Conservation (phyloP, 2,113 vertebrate species). For the Cichladusa arquata region DNA sequence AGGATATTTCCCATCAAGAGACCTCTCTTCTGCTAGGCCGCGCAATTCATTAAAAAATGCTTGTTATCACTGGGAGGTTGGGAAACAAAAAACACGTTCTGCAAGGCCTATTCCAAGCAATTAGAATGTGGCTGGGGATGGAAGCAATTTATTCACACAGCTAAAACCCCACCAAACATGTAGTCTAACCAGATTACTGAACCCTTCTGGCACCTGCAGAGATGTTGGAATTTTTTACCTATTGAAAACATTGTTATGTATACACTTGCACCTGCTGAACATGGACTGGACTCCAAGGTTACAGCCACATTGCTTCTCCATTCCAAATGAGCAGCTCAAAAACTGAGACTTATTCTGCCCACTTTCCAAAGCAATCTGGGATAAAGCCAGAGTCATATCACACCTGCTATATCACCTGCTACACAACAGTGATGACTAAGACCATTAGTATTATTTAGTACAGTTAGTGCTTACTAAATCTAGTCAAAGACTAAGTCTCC, state of each 20-base stretch:
- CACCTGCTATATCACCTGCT: not conserved
- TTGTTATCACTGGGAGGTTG: not conserved
- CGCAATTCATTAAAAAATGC: slow-evolving; percentile 13
- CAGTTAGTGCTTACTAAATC: not conserved
- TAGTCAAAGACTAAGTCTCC: not conserved
- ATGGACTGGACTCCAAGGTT: not conserved
- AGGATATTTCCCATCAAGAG: slow-evolving; percentile 37
- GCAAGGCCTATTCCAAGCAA: slow-evolving; percentile 16
- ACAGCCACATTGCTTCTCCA: not conserved
- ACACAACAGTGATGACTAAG: not conserved
- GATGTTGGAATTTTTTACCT: not conserved
- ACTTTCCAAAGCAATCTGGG: not conserved
- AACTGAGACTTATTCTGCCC: not conserved
- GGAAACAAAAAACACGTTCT: not conserved
- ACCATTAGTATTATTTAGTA: not conserved
- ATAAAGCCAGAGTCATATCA: not conserved
- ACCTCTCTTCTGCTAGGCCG: not conserved
- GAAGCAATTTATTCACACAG: not conserved
- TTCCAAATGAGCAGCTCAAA: not conserved
- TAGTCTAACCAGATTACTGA: slow-evolving; percentile 26
- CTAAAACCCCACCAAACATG: not conserved
- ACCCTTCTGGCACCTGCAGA: not conserved
- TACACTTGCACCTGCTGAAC: not conserved
- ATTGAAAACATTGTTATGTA: not conserved
- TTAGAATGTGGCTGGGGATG: not conserved